Evolutionary conservation across 30 jellyfish, hydroid and myxozoan genomes (phyloP).

Genomic region (Haliclystus octoradiatus): DNA sequence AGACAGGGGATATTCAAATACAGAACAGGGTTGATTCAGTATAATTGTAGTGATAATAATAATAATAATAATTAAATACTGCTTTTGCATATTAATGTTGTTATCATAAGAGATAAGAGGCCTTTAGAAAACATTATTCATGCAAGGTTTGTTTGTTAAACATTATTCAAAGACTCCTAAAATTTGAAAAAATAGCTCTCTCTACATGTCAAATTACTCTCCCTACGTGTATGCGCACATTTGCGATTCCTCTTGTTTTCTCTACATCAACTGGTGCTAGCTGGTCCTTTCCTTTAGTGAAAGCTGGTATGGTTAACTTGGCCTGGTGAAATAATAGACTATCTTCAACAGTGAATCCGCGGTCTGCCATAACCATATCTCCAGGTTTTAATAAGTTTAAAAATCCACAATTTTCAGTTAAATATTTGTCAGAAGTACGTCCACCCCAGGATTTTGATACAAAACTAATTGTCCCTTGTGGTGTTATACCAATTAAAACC

Average conservation of each 20-base stretch:
- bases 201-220: slow-evolving; percentile 4
- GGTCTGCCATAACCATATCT: too few relatives aligned
- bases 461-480: slow-evolving; percentile 26
- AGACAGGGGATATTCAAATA: too few relatives aligned
- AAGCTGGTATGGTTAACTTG: too few relatives aligned
- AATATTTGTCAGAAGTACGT: slow-evolving; percentile 23
- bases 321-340: slow-evolving; percentile 35
- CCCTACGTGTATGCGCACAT: neutral
- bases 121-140: neutral
- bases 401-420: slow-evolving; percentile 25
- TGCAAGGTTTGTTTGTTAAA: too few relatives aligned
- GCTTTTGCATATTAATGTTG: slow-evolving; percentile 1
- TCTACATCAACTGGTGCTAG: slow-evolving; percentile 1
- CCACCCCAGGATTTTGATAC: slow-evolving; percentile 47
- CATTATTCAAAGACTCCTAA: too few relatives aligned
- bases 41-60: slow-evolving; percentile 1
- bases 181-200: slow-evolving; percentile 21
- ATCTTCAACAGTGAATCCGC: slow-evolving; percentile 32
- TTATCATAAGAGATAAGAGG: slow-evolving; percentile 9
- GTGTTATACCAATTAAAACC: too few relatives aligned
- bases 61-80: slow-evolving; percentile 3
- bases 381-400: too few relatives aligned
- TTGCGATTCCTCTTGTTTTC: neutral
- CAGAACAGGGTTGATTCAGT: too few relatives aligned
- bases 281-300: neutral